Evolutionary conservation across 2,888 invertebrate species (phyloP), one percentile per base, ranked within the genome.

Genomic region (Deroplatys truncata): DNA sequence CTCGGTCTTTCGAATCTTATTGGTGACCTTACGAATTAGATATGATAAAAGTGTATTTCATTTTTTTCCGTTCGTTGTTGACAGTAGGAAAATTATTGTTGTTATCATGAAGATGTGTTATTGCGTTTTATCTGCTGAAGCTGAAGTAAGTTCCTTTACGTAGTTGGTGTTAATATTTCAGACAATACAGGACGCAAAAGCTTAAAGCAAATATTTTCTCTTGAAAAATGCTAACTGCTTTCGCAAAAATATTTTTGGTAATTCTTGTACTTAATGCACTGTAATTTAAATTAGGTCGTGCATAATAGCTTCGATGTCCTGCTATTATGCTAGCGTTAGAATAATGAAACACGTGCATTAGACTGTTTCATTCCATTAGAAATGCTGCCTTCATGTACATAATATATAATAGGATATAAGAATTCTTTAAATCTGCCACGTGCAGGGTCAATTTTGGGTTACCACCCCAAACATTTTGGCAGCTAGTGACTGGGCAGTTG

Each of bases 251-350:
- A 72, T 72, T 72, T 72, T 72, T 72, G 56, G 56, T 72, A 72
- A 72, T 72, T 16, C 25, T 72, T 72, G 56, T 72, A 72, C 56
- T 72, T 72, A 72, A 72, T 72, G 43, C 43, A 43, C 43, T 43
- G 43, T 72, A 25, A 20, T 72, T n/a, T 72, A 72, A 72, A 72
- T 9, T 72, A 72, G 16, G 87, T 83, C 13, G 35, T 87, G 35
- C 87, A 87, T 87, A 87, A 87, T 83, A 83, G 31, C 28, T 29
- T 87, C 72, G 82, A 87, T 83, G 83, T 87, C 35, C 9, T 87
- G 35, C 82, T 86, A 82, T 82, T 87, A 87, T 82, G 82, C 87
- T 4, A 20, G 56, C 4, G 1, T 72, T 20, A 25, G 20, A 43
- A 9, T 16, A 56, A 20, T 56, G 56, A 56, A 56, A 56, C 20